Evolutionary conservation across 1,140 invertebrate genomes (phyloP).

Genomic region (Meteorus sp.): DNA sequence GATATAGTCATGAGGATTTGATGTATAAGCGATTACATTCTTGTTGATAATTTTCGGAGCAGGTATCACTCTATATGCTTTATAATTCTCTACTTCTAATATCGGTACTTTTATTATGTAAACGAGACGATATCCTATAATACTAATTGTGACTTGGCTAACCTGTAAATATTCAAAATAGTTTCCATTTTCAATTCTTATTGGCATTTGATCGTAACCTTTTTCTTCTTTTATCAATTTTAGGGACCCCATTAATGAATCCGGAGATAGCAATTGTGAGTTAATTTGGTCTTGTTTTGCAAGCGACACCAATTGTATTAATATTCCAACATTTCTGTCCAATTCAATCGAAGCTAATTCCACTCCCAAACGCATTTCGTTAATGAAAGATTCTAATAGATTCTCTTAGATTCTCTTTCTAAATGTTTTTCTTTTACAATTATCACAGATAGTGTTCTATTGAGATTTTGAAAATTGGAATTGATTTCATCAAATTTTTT

Average conservation of each 20-base stretch:
- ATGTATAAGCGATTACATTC: constrained; percentile 12
- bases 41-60: constrained; percentile 11
- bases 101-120: constrained; percentile 18
- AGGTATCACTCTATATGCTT: constrained; percentile 17
- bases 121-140: constrained; percentile 19
- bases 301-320: constrained; percentile 1
- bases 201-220: constrained; percentile 9
- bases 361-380: constrained; percentile 18
- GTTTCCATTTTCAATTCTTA: background rate
- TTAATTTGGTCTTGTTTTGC: constrained; percentile 12
- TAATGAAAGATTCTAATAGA: background rate
- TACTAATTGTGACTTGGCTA: constrained; percentile 11
- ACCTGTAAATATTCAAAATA: constrained; percentile 21
- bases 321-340: constrained; percentile 6
- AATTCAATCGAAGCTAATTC: constrained; percentile 16
- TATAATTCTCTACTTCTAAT: constrained; percentile 14
- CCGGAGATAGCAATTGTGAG: constrained; percentile 4
- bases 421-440: no score
- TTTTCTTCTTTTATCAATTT: constrained; percentile 22
- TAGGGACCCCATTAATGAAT: constrained; percentile 9
- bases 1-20: constrained; percentile 17
- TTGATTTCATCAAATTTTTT: constrained; percentile 14
- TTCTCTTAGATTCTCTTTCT: background rate
- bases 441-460: no score
- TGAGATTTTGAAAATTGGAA: constrained; percentile 8